Evolutionary conservation across 2,888 invertebrate species (phyloP).

Genomic region (Scaptomyza polygonia): DNA sequence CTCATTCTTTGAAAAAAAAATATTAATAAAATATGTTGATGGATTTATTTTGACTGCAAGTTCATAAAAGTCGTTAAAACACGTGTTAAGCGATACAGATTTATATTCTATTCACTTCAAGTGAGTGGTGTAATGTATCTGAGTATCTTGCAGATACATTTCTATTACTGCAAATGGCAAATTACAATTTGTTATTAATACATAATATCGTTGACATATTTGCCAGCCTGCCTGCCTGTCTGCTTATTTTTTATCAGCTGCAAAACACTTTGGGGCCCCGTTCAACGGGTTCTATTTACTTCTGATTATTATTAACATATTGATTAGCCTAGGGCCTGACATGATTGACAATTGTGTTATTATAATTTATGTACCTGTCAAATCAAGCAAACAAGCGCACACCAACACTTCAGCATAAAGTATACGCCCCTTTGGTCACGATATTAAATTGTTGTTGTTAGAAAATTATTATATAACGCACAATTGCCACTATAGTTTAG

Average conservation of each 20-base stretch:
- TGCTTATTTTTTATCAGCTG: conserved; percentile 62
- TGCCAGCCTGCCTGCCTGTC: conserved; percentile 21
- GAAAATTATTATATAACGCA: conserved; percentile 66
- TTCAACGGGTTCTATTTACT: conserved; percentile 51
- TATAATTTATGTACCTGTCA: conserved; percentile 76
- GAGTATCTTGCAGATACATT: conserved; percentile 55
- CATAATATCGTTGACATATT: conserved; percentile 52
- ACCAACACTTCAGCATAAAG: conserved; percentile 1
- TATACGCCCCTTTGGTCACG: conserved; percentile 66
- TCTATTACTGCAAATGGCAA: conserved; percentile 42
- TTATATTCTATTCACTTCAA: conserved; percentile 3
- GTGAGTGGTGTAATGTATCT: conserved; percentile 41
- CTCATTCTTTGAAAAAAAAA: background rate
- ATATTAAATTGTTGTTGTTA: conserved; percentile 10
- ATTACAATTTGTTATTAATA: conserved; percentile 29
- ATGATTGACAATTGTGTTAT: conserved; percentile 79
- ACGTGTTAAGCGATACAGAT: conserved; percentile 17
- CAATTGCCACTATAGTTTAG: conserved; percentile 66
- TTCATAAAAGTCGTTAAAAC: conserved; percentile 38
- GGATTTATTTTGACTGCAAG: conserved; percentile 44
- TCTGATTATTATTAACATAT: conserved; percentile 69
- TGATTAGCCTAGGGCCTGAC: conserved; percentile 75
- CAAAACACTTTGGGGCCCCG: conserved; percentile 47
- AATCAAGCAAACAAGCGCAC: conserved; percentile 24
- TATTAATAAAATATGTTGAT: background rate